Base-by-base conservation (phyloP, 2,888 invertebrate genomes). In the Lamellibrachia columna region DNA sequence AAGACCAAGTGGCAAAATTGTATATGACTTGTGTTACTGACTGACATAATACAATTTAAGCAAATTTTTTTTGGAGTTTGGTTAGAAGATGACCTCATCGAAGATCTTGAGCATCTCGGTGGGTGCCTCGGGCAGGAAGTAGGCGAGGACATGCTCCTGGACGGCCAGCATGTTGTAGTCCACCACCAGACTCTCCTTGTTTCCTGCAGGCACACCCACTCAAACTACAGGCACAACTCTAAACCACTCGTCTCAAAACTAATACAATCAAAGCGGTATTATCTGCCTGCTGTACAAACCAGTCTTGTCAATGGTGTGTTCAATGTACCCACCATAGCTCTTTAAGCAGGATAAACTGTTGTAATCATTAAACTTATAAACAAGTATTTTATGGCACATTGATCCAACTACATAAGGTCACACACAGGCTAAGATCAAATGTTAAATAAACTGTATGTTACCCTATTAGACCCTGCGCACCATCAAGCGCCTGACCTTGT, bases 41-140 rank as follows among this genome's bases (percentile, higher is more conserved):
- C 52, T 11, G 52, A 91, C 52, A 53, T 9, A 55, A 53, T 9
- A 40, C 90, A 90, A 90, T 9, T 3, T 9, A 91, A 9, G 4
- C 22, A 55, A 91, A 55, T 53, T 55, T 22, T 22, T 6, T 1
- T 4, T 75, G 22, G 55, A 92, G 52, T 92, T 92, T 22, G 28
- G 40, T 6, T 8, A 28, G n/a, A 75, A 91, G 52, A 93, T 93
- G 94, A 99, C 98, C 97, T 98, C 98, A 96, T 99, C 98, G 96
- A 99, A 99, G 94, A 99, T 98, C 96, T 98, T 98, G n/a, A 99
- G 97, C 98, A 99, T 98, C 97, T 99, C 99, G 94, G 98, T 97
- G 0, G 99, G 99, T 0, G 99, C 99, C 96, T 99, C 99, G 0
- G 99, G 99, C 92, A 99, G 96, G 96, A 99, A 99, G 96, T 98